Percentiles rank a stretch among this genome's conserved stretches.
phyloP scores from a whole-genome alignment of 30 jellyfish, hydroid and myxozoan genomes.

The Rhopilema esculentum region DNA sequence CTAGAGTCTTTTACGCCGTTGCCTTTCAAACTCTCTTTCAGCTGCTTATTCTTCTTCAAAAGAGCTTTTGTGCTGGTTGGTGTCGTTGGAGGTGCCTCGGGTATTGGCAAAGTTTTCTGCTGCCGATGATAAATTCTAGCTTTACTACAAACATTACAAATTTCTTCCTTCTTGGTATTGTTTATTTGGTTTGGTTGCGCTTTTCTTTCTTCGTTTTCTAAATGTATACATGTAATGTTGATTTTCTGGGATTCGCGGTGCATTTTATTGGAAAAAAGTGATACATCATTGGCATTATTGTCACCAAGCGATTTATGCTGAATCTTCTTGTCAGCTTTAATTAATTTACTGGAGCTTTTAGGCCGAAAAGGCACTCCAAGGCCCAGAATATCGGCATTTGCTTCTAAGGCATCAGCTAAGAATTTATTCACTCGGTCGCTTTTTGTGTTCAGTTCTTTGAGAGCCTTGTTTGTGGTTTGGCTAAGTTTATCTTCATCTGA shows the following conservation, averaged over 20 bases:
- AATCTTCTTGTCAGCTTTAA: neutral
- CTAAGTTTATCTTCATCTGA: neutral
- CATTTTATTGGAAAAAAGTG: neutral
- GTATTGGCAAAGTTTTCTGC: neutral
- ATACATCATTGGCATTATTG: neutral
- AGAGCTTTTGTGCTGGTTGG: neutral
- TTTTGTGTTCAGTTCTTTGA: neutral
- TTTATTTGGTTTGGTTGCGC: neutral
- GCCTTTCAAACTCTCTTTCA: neutral
- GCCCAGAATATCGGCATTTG: constrained; percentile 36
- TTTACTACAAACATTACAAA: neutral
- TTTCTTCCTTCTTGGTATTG: neutral
- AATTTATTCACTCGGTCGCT: constrained; percentile 34
- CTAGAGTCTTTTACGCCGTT: neutral
- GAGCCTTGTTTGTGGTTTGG: neutral
- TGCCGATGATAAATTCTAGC: neutral
- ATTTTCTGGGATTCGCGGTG: neutral
- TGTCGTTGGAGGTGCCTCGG: constrained; percentile 64
- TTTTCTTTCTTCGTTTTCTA: neutral
- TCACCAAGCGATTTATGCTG: neutral
- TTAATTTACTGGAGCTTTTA: neutral
- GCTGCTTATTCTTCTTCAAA: neutral
- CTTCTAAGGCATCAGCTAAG: constrained; percentile 31
- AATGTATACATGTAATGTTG: constrained; percentile 23
- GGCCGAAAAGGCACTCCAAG: constrained; percentile 39